phyloP scores from a whole-genome alignment of 2,888 invertebrate genomes.

The Barypeithes pellucidus region DNA sequence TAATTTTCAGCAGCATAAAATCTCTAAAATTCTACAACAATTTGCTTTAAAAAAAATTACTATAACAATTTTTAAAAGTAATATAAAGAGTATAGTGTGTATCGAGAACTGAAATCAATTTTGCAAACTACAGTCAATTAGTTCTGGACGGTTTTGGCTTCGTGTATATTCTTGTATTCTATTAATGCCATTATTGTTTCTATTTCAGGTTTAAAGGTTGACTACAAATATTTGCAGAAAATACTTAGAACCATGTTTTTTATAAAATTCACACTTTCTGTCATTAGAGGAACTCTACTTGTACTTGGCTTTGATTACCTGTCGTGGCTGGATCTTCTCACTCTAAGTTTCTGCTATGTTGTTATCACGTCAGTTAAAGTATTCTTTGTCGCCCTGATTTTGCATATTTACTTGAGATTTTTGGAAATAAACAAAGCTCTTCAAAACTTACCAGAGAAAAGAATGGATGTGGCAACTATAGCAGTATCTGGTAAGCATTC shows the following conservation, averaged over 20 bases:
- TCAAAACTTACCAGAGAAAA: neutral
- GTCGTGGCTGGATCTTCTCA: neutral
- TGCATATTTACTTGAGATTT: slow-evolving; percentile 9
- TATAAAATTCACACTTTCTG: neutral
- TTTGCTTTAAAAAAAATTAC: too few relatives aligned
- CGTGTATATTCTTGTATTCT: too few relatives aligned
- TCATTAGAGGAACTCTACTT: neutral
- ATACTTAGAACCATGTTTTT: neutral
- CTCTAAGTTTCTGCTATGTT: neutral
- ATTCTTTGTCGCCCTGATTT: neutral
- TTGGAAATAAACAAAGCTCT: slow-evolving; percentile 3
- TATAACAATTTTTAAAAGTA: too few relatives aligned
- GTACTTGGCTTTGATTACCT: neutral
- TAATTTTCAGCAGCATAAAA: too few relatives aligned
- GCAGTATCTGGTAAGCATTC: neutral
- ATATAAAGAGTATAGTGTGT: too few relatives aligned
- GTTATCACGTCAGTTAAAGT: neutral
- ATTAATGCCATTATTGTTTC: neutral
- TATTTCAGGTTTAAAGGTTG: slow-evolving; percentile 1
- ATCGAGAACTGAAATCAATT: too few relatives aligned
- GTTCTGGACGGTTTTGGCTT: too few relatives aligned
- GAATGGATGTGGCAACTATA: neutral
- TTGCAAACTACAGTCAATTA: too few relatives aligned
- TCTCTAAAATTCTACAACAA: too few relatives aligned
- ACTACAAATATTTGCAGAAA: neutral